Conservation (phyloP, 2,113 vertebrate genomes). For the Riparia riparia region DNA sequence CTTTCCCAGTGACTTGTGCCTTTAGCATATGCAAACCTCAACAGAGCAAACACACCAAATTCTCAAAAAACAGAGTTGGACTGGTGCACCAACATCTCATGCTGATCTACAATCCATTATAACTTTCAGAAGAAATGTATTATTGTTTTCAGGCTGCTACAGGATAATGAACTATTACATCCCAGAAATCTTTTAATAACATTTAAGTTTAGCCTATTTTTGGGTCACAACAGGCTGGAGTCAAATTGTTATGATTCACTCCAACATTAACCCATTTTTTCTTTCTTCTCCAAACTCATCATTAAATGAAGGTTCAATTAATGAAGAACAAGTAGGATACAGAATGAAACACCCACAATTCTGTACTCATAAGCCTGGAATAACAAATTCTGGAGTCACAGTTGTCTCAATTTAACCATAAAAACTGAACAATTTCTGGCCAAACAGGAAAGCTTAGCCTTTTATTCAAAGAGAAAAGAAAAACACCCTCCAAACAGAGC, state of each 20-base stretch:
- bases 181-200: background rate
- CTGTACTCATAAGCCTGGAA: background rate
- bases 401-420: background rate
- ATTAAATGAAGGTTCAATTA: background rate
- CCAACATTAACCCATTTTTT: background rate
- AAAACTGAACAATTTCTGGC: background rate
- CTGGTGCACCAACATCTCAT: background rate
- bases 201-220: background rate
- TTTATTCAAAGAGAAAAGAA: background rate
- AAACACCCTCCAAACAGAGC: background rate
- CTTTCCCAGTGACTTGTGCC: background rate
- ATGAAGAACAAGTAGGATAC: background rate
- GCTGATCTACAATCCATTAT: background rate
- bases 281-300: background rate
- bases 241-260: background rate
- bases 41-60: background rate
- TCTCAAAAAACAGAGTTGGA: background rate
- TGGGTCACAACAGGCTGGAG: background rate
- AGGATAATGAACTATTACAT: background rate
- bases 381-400: background rate
- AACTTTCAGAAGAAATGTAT: background rate
- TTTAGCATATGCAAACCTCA: background rate
- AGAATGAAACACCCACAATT: background rate
- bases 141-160: background rate
- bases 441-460: background rate